Conservation (phyloP, 2,797 vertebrate species). For the Cyclopterus lumpus region DNA sequence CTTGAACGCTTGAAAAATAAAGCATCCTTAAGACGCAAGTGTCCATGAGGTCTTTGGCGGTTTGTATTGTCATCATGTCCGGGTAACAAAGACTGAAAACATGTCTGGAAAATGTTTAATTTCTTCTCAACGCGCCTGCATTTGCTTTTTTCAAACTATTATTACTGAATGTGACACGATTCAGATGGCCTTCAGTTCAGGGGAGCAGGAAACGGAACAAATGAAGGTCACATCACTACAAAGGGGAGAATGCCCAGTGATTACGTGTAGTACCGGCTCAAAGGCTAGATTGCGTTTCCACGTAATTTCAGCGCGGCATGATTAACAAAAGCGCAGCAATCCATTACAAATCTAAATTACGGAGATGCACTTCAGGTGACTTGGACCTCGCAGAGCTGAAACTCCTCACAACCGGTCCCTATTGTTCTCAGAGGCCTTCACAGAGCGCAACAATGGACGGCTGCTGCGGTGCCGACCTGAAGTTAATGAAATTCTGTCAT, state of each 20-base stretch:
- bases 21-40: not conserved
- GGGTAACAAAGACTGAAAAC: not conserved
- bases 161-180: conserved; percentile 7
- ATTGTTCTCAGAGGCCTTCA: conserved; percentile 28
- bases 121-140: not conserved
- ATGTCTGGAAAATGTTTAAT: not conserved
- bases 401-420: conserved; percentile 4
- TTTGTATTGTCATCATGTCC: not conserved
- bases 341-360: not conserved
- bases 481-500: conserved; percentile 76
- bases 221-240: conserved; percentile 34
- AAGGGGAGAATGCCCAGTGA: not conserved
- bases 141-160: not conserved
- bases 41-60: not conserved
- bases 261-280: not conserved
- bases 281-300: not conserved
- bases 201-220: conserved; percentile 7
- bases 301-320: not conserved
- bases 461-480: conserved; percentile 45
- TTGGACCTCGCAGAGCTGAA: conserved; percentile 18
- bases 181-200: conserved; percentile 13
- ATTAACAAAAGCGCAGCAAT: not conserved
- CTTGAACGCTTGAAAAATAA: not conserved
- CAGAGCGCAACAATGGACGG: conserved; percentile 2
- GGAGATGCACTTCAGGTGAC: conserved; percentile 29